Evolutionary conservation across 2,113 vertebrate genomes (phyloP), one percentile per base, ranked within the genome.

Genomic region (Hyla sarda): DNA sequence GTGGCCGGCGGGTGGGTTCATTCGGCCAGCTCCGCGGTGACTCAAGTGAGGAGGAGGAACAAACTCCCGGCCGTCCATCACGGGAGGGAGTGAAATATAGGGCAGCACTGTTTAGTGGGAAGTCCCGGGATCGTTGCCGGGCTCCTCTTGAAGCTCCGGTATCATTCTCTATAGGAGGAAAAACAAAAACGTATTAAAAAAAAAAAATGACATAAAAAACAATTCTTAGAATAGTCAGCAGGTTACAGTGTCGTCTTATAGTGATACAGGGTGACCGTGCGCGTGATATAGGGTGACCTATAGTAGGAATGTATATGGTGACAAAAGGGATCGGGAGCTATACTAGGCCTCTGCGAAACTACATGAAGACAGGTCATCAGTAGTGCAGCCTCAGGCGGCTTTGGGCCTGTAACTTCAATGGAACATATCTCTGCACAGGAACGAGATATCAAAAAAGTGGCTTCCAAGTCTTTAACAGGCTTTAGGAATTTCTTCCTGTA

Each of bases 31-130:
- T 92, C 96, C 93, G 90, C 97, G 96, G 90, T 97, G 97, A 90
- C 96, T 96, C 90, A 99, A 96, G 93, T 97, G 97, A 88, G 97
- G 96, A 92, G 96, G 97, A 90, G 97, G 94, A 65, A 96, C 95
- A 88, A 98, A 98, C 89, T 99, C 97, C 91, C 97, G 96, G 94
- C 96, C 96, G 94, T 99, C 97, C 97, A 99, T 98, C 88, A 92
- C 92, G 90, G 88, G 89, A 82, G 73, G 54, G 58, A 73, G 8
- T 54, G 25, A 78, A 56, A 65, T 81, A 52, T 54, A 62, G 45
- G 87, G 79, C 12, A 52, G 82, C 30, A 73, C 76, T 78, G 28
- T 88, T 79, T 82, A 78, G 84, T 82, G 88, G 91, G 86, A 86
- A 88, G 32, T 88, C 90, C 71, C 89, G 90, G 82, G 79, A 19